A percentile compares a stretch with the other conserved stretches of the same genome.
Evolutionary conservation across 2,113 vertebrate species (phyloP).

Genomic region (Vimba vimba): DNA sequence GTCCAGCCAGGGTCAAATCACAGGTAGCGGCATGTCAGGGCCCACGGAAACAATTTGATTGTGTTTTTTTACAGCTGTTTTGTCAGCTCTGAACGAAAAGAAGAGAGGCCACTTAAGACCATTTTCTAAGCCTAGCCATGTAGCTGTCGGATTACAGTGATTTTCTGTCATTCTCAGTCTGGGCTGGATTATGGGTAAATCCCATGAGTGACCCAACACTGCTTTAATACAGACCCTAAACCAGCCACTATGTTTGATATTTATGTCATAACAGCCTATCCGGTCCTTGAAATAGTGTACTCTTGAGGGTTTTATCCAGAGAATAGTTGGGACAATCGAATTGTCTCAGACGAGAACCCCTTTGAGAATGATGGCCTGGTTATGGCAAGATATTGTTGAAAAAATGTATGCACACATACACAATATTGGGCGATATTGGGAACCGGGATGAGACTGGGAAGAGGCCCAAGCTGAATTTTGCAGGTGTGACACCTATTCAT

Average conservation of each 20-base stretch:
- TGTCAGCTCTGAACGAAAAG: slow-evolving; percentile 28
- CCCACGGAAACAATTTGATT: slow-evolving; percentile 6
- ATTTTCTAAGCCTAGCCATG: slow-evolving; percentile 41
- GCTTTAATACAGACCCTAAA: slow-evolving; percentile 53
- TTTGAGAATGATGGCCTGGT: slow-evolving; percentile 4
- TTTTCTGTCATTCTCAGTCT: slow-evolving; percentile 60
- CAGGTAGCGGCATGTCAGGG: not conserved
- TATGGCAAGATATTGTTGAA: slow-evolving; percentile 1
- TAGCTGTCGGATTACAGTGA: slow-evolving; percentile 62
- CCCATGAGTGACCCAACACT: slow-evolving; percentile 57
- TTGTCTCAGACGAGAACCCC: not conserved
- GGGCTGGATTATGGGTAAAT: slow-evolving; percentile 58
- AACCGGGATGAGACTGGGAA: not conserved
- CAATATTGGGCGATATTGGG: not conserved
- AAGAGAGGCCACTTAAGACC: slow-evolving; percentile 35
- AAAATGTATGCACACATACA: slow-evolving; percentile 4
- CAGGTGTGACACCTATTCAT: not conserved
- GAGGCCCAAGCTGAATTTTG: not conserved
- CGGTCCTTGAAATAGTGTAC: slow-evolving; percentile 11
- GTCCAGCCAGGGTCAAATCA: not conserved
- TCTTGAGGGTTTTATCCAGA: slow-evolving; percentile 25
- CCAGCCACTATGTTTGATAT: slow-evolving; percentile 35
- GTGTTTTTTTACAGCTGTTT: slow-evolving; percentile 28
- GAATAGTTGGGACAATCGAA: not conserved
- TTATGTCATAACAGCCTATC: slow-evolving; percentile 43